Evolutionary conservation across 2,797 vertebrate species (phyloP).

Genomic region (Helarctos malayanus): DNA sequence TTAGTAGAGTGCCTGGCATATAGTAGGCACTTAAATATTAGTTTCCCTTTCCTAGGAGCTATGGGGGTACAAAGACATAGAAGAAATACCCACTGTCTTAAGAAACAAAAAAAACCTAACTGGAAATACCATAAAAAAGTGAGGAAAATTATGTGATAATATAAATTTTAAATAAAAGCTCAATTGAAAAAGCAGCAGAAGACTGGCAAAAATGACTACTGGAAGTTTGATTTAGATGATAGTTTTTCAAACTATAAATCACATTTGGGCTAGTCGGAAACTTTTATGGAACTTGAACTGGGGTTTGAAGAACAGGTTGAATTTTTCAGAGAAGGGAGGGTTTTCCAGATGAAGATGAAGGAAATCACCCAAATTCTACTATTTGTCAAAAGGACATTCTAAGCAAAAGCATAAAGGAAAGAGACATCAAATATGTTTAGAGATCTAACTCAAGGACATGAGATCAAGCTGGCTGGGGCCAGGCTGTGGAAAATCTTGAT

Average conservation of each 20-base stretch:
- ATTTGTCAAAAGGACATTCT: constrained; percentile 26
- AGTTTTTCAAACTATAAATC: constrained; percentile 26
- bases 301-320: not conserved
- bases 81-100: constrained; percentile 17
- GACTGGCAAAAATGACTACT: not conserved
- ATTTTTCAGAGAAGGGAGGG: not conserved
- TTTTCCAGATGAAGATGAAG: not conserved
- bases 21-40: not conserved
- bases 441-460: constrained; percentile 16
- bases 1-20: not conserved
- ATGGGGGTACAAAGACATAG: not conserved
- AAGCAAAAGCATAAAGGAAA: constrained; percentile 1
- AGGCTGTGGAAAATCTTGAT: not conserved
- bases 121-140: not conserved
- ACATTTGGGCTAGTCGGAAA: not conserved
- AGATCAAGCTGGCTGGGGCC: not conserved
- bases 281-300: not conserved
- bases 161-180: constrained; percentile 63
- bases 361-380: constrained; percentile 16
- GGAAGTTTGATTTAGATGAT: not conserved
- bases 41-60: not conserved
- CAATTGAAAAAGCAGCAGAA: constrained; percentile 39
- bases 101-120: constrained; percentile 32
- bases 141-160: constrained; percentile 14
- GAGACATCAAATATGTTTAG: not conserved